Base-by-base conservation (phyloP, 2,113 vertebrate genomes). In the Mystacornis crossleyi region DNA sequence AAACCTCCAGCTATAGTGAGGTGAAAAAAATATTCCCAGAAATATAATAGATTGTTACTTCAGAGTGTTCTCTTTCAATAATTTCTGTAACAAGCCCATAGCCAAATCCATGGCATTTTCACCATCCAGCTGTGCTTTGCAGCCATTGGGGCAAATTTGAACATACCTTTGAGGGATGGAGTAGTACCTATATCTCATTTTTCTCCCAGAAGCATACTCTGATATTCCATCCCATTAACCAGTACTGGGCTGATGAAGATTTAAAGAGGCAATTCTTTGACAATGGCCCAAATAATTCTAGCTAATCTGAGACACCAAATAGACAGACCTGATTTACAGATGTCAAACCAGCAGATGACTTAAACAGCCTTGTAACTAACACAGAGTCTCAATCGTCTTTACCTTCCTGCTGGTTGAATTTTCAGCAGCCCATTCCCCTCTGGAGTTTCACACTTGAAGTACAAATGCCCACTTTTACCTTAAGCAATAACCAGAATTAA, bases 101-200 rank as follows among this genome's bases (percentile, higher is more conserved):
- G 58, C 26, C 88, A 91, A 64, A 96, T 81, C 40, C n/a, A 62
- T 51, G 55, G 47, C 26, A 86, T 96, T 94, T 90, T 94, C 62
- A 62, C 53, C 34, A 69, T 69, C 33, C 87, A 82, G 43, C 34
- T 86, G 66, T 70, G 29, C 18, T 90, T 55, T 90, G 58, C 31
- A 92, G 60, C 36, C 26, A 18, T 6, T 31, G 26, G 34, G 42
- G 54, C 28, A 83, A 86, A 81, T 51, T 8, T 90, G 51, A 93
- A 61, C 34, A 10, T 18, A 62, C 24, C 20, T 70, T 28, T 82
- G 70, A 80, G 70, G 64, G 26, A 74, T 5, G 14, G n/a, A 42
- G 18, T 33, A 42, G 58, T 80, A 65, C 29, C 45, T 60, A 17
- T 16, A 81, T 16, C 55, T 34, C 67, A 67, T 18, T 36, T 86